Conservation (phyloP, 2,888 invertebrate genomes). For the Cancer borealis region DNA sequence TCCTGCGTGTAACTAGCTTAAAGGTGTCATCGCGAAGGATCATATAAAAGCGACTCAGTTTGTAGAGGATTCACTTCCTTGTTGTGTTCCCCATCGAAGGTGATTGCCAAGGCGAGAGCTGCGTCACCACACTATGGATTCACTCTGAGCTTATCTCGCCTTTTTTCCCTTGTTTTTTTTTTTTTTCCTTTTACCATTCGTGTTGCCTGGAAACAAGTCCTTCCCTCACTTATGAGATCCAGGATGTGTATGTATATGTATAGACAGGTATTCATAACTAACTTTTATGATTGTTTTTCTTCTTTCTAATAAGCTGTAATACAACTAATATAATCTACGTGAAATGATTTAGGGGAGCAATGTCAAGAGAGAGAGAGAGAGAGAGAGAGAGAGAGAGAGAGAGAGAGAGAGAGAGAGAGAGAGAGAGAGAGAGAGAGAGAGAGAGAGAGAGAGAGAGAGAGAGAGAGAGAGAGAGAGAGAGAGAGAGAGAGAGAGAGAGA, state of each 20-base stretch:
- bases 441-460: conserved; percentile 14
- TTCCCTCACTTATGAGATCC: background rate
- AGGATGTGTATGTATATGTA: background rate
- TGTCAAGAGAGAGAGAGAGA: no score
- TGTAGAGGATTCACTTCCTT: background rate
- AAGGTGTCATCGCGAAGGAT: background rate
- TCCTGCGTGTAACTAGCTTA: background rate
- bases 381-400: no score
- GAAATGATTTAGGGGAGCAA: no score
- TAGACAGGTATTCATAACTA: background rate
- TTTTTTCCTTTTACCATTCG: background rate
- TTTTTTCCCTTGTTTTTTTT: background rate
- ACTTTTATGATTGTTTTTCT: no score
- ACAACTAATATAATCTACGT: background rate
- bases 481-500: no score
- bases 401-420: background rate
- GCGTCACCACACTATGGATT: background rate
- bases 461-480: conserved; percentile 5
- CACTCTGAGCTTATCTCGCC: background rate
- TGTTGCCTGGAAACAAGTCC: background rate
- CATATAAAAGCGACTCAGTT: background rate
- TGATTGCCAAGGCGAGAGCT: background rate
- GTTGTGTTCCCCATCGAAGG: background rate
- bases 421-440: conserved; percentile 20
- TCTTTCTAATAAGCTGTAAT: background rate